Percentiles rank a stretch among this genome's conserved stretches.
Conservation (phyloP, 2,888 invertebrate genomes). For the Eristalinus sepulchralis region DNA sequence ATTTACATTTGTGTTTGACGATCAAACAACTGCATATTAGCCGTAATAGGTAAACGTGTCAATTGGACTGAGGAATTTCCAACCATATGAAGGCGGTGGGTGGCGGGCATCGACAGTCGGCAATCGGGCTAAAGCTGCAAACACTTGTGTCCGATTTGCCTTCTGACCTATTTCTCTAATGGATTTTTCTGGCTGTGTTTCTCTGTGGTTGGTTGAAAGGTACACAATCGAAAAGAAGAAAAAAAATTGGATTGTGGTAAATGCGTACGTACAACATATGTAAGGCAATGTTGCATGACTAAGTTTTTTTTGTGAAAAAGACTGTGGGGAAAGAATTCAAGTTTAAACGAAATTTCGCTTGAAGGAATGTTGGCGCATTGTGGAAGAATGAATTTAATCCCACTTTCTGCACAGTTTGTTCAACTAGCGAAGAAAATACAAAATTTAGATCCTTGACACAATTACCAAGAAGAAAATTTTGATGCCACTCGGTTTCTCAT, state of each 20-base stretch:
- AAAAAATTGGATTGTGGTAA: background rate
- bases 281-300: background rate
- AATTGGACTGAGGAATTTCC: constrained; percentile 7
- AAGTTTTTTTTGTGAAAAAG: background rate
- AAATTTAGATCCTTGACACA: background rate
- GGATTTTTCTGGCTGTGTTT: background rate
- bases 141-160: constrained; percentile 29
- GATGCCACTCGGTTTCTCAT: background rate
- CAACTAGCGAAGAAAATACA: background rate
- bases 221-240: background rate
- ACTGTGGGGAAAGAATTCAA: background rate
- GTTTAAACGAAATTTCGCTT: background rate
- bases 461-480: background rate
- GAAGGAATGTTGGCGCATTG: background rate
- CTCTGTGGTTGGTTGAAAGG: background rate
- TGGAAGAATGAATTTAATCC: background rate
- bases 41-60: constrained; percentile 34
- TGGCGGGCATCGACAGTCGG: no score
- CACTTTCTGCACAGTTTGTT: background rate
- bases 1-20: constrained; percentile 56
- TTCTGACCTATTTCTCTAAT: constrained; percentile 28
- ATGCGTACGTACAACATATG: background rate
- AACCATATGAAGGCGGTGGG: no score
- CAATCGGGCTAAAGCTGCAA: background rate
- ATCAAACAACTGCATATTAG: constrained; percentile 51